Conservation (phyloP, 2,113 vertebrate species). For the Apus apus region DNA sequence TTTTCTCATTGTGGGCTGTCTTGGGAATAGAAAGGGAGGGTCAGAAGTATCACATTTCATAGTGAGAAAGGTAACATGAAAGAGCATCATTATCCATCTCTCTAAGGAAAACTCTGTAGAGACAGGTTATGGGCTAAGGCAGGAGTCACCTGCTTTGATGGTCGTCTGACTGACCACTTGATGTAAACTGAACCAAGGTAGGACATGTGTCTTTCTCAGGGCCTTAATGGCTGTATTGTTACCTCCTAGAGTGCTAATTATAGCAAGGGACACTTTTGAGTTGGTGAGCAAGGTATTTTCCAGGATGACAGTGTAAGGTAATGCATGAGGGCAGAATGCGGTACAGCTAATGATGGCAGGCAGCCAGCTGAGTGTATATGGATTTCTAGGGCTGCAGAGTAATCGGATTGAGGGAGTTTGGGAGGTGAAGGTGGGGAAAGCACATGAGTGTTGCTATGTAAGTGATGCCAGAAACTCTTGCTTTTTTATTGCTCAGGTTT, state of each 20-base stretch:
- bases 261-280: constrained; percentile 28
- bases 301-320: constrained; percentile 22
- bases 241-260: constrained; percentile 40
- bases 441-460: neutral
- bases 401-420: neutral
- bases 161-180: neutral
- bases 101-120: neutral
- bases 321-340: neutral
- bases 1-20: neutral
- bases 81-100: neutral
- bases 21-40: neutral
- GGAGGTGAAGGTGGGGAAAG: neutral
- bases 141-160: neutral
- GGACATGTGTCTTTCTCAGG: neutral
- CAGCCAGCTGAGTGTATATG: neutral
- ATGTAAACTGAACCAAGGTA: neutral
- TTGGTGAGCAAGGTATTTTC: constrained; percentile 45
- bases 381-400: neutral
- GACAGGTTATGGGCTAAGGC: neutral
- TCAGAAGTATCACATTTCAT: neutral
- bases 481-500: neutral
- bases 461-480: neutral
- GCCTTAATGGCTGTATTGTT: neutral
- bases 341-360: neutral
- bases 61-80: neutral